Base-by-base conservation (phyloP, 2,797 vertebrate species). In the Ficedula albicollis region DNA sequence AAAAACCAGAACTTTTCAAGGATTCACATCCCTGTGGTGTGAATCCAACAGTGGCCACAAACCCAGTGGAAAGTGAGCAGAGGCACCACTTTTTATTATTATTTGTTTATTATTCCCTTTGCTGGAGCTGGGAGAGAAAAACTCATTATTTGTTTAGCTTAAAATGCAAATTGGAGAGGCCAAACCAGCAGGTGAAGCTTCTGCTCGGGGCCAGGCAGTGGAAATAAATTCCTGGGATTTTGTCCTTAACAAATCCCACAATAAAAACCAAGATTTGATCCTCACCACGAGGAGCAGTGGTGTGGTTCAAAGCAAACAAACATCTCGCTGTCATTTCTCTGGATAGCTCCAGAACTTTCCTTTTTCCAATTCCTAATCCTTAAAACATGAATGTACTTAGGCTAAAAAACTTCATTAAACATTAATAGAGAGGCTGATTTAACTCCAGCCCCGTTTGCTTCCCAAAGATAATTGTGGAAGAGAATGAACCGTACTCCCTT, bases 401-500 rank as follows among this genome's bases (percentile, higher is more conserved):
- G 91, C 67, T 89, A 60, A 81, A 93, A 92, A 90, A 88, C 91
- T 15, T 86, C 86, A 93, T 96, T 84, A 90, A 95, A 82, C 63
- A 44, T 95, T 90, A 69, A 92, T 63, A 11, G 41, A 16, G 84
- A 83, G 60, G 75, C 79, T 29, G 46, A 72, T 90, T 73, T 78
- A 86, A 84, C 91, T 77, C 48, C 72, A 39, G 75, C 41, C 84
- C 52, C 5, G 43, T 68, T 84, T 81, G 59, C 74, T 89, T 91
- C 82, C 70, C 63, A 8, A 38, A 85, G 94, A 77, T 85, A 91
- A 95, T 95, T 86, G 90, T 93, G 87, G 32, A 15, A 86, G 83
- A 91, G 85, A 90, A 83, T 22, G 87, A 93, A 38, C 85, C 34
- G 14, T 27, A 13, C 52, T 93, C 80, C 91, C 91, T 59, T 27